Evolutionary conservation across 2,113 vertebrate genomes (phyloP).

Genomic region (Ia io): DNA sequence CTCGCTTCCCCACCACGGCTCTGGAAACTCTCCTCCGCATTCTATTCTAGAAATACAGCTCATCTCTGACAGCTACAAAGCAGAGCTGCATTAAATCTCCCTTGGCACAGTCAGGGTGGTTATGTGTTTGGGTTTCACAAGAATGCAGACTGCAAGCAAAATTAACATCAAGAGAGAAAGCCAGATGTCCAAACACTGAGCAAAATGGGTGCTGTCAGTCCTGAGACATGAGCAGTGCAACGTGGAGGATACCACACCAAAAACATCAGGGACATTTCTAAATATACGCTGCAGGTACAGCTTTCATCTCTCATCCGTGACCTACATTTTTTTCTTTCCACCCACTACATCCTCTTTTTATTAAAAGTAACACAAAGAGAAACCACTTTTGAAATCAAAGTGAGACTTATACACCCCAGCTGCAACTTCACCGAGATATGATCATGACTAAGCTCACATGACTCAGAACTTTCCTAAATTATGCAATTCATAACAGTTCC

Average conservation of each 20-base stretch:
- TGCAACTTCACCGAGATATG: constrained; percentile 57
- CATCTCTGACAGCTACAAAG: neutral
- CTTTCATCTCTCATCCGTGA: neutral
- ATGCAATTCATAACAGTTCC: constrained; percentile 64
- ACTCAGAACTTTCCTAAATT: constrained; percentile 73
- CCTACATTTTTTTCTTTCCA: constrained; percentile 38
- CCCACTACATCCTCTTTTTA: constrained; percentile 52
- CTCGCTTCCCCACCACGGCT: neutral
- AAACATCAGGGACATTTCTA: neutral
- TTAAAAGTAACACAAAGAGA: constrained; percentile 37
- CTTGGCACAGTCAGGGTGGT: neutral
- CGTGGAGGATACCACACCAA: neutral
- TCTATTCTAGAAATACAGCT: neutral
- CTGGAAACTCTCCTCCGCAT: neutral
- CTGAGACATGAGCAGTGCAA: neutral
- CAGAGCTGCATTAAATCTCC: neutral
- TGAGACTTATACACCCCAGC: constrained; percentile 52
- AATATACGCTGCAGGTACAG: neutral
- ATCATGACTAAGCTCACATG: constrained; percentile 60
- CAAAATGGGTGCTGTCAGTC: neutral
- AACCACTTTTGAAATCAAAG: constrained; percentile 68
- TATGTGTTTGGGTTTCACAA: neutral
- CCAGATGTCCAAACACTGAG: neutral
- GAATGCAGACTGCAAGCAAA: neutral
- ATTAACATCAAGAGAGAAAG: constrained; percentile 13